phyloP scores from a whole-genome alignment of 2,797 vertebrate genomes.

The Chaunax sp. region DNA sequence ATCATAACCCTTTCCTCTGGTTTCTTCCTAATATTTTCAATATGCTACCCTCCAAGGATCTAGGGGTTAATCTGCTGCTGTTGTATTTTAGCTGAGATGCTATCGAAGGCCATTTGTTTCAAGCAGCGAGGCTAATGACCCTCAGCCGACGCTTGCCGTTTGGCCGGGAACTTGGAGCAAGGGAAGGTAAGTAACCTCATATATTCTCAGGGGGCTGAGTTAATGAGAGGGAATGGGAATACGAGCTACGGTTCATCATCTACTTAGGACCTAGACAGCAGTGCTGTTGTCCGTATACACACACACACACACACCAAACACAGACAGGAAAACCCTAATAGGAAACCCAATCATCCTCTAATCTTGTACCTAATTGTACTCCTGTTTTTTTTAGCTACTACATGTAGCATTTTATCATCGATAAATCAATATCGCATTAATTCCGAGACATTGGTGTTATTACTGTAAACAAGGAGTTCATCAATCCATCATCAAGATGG shows the following conservation, averaged over 20 bases:
- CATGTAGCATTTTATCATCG: constrained; percentile 52
- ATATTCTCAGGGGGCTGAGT: constrained; percentile 66
- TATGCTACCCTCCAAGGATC: constrained; percentile 60
- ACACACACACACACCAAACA: constrained; percentile 14
- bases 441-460: constrained; percentile 43
- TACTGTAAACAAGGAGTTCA: constrained; percentile 54
- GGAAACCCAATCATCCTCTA: constrained; percentile 45
- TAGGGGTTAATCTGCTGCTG: constrained; percentile 77
- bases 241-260: constrained; percentile 78
- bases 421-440: constrained; percentile 66
- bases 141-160: constrained; percentile 71
- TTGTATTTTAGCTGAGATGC: constrained; percentile 77
- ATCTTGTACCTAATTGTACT: constrained; percentile 54
- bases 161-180: constrained; percentile 60
- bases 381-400: constrained; percentile 51
- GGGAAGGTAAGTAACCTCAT: constrained; percentile 79
- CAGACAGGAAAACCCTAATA: constrained; percentile 35
- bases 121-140: constrained; percentile 83
- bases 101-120: constrained; percentile 84
- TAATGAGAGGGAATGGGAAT: constrained; percentile 81
- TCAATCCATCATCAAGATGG: constrained; percentile 43
- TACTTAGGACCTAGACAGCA: constrained; percentile 73
- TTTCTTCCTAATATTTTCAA: constrained; percentile 47
- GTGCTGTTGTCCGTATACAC: constrained; percentile 30
- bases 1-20: not conserved